Evolutionary conservation across 2,113 vertebrate genomes (phyloP), one percentile per base, ranked within the genome.

Genomic region (Anas platyrhynchos): DNA sequence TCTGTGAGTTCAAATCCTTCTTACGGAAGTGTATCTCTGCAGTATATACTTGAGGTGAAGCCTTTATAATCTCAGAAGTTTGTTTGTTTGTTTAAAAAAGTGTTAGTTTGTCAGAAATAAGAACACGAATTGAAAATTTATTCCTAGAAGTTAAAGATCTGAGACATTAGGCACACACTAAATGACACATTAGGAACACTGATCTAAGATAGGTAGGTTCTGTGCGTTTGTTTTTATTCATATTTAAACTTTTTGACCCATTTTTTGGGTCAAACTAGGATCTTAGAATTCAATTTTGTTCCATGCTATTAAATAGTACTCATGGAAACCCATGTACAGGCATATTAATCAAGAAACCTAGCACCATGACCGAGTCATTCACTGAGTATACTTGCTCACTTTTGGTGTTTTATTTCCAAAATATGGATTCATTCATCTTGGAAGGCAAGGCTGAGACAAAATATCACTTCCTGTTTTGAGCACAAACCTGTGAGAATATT

Each of bases 41-140:
- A 86, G 22, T 34, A 86, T 62, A 41, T 27, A 77, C 10, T 76
- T 72, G 48, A 91, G 52, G 10, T 56, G n/a, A 92, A 79, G 25
- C 9, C 29, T 68, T 56, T 48, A n/a, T 76, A 76, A 82, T 32
- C 15, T 68, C 66, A 88, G 2, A 86, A 61, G 9, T 25, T 5
- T 50, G 9, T 48, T 48, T 48, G 20, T 46, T 46, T 46, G 18
- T 80, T 76, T 48, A 4, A 5, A 46, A 72, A 88, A 86, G 4
- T 4, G 13, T 20, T n/a, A 4, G 41, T 91, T 93, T 68, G 11
- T 77, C 34, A 83, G 32, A 95, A 91, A 65, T 48, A 89, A 89
- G 55, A 16, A 31, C 7, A 41, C 25, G 2, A 65, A 63, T 31
- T 44, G 26, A 20, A 83, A 85, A n/a, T 66, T 93, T 54, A 66